Conservation (phyloP, 2,888 invertebrate species). For the Teleiodes luculella region DNA sequence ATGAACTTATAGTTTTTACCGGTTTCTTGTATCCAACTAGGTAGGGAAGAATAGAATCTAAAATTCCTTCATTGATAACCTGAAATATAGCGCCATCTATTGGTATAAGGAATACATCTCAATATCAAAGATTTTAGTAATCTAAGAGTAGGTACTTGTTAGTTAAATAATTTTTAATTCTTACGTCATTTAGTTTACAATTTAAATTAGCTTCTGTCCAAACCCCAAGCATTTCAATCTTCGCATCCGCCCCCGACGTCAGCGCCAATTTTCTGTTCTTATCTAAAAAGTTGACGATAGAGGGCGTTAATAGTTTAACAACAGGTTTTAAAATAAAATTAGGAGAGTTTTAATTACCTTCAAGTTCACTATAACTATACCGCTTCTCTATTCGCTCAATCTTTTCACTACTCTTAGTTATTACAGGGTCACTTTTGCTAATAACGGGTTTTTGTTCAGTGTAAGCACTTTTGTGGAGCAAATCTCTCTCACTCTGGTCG, state of each 20-base stretch:
- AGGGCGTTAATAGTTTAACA: not conserved
- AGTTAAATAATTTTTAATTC: conserved; percentile 20
- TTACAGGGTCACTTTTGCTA: conserved; percentile 61
- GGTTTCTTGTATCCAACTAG: conserved; percentile 80
- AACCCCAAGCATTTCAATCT: conserved; percentile 69
- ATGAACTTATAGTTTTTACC: conserved; percentile 70
- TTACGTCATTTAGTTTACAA: conserved; percentile 73
- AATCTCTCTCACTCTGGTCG: conserved; percentile 66
- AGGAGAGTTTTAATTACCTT: conserved; percentile 41
- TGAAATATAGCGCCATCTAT: conserved; percentile 61
- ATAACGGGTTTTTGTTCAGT: conserved; percentile 49
- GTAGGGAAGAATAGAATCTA: conserved; percentile 90
- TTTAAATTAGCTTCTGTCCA: conserved; percentile 74
- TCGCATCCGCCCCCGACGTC: conserved; percentile 52
- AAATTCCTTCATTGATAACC: conserved; percentile 88
- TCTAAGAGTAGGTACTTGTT: no score
- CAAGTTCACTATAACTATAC: conserved; percentile 63
- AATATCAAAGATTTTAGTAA: not conserved
- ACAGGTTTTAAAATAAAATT: no score
- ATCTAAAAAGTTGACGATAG: conserved; percentile 32
- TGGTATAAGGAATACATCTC: conserved; percentile 5
- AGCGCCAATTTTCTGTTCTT: conserved; percentile 38
- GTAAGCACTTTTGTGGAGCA: conserved; percentile 53
- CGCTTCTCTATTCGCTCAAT: conserved; percentile 47
- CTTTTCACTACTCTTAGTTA: not conserved